Conservation (phyloP, 2,797 vertebrate species). For the Typhlichthys subterraneus region DNA sequence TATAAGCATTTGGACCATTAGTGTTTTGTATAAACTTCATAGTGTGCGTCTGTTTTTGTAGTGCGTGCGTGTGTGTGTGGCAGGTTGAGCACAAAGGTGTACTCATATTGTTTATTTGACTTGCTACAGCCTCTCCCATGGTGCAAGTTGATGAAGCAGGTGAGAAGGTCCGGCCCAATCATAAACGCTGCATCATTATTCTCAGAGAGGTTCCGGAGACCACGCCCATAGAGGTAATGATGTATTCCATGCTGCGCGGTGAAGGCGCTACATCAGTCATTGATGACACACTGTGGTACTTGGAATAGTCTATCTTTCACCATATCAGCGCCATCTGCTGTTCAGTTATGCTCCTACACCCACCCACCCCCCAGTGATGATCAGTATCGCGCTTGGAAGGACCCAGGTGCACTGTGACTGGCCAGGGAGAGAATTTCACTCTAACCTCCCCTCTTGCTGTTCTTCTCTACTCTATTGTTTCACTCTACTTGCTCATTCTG, state of each 20-base stretch:
- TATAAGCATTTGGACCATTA: too few species aligned
- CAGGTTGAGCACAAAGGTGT: neutral
- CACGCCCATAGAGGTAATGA: constrained; percentile 90
- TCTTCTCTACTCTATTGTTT: neutral
- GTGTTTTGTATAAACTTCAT: too few species aligned
- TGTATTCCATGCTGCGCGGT: neutral
- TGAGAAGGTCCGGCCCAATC: constrained; percentile 95
- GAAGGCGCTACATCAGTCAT: neutral
- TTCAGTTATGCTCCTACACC: neutral
- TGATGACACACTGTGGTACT: too few species aligned
- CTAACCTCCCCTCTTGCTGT: neutral
- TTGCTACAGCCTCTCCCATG: constrained; percentile 85
- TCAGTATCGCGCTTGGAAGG: constrained; percentile 84
- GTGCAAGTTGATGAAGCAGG: constrained; percentile 96
- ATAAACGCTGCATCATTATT: constrained; percentile 97
- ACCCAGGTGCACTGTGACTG: constrained; percentile 72
- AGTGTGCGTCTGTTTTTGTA: too few species aligned
- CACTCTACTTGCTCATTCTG: neutral
- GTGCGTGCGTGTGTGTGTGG: too few species aligned
- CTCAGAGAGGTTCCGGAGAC: constrained; percentile 95
- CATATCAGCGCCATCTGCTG: too few species aligned
- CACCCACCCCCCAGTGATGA: constrained; percentile 77
- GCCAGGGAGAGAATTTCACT: constrained; percentile 47
- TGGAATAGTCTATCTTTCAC: too few species aligned
- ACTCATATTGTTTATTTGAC: neutral